Base-by-base conservation (phyloP, 2,888 invertebrate genomes). In the Glaucopsyche alexis region DNA sequence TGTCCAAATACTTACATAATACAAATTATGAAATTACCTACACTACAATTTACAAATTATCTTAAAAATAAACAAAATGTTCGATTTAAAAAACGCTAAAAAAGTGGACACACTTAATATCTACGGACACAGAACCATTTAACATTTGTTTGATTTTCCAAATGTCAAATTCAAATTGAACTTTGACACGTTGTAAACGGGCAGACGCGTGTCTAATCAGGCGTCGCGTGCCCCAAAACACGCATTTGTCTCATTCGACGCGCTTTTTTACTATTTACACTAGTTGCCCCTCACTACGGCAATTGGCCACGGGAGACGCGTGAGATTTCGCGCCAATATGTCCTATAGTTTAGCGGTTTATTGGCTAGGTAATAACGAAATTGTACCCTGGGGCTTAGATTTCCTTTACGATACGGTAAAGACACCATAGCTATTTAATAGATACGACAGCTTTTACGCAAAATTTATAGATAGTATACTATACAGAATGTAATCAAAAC, bases 201-300 rank as follows among this genome's bases (percentile, higher is more conserved):
- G 77, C 82, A 79, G 77, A 78, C 69, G 83, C 87, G 84, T 83
- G 82, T 77, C 86, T 74, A 85, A 90, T 87, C 80, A 78, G 75
- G 74, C 80, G 90, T 86, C 91, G 89, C 90, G 91, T 91, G 91
- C 86, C 87, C 87, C 87, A 87, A 89, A 92, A 90, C 90, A 91
- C 81, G 85, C 89, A 90, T 93, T 92, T 89, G 87, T 92, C 89
- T 90, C 84, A 90, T 92, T 91, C 85, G 92, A 84, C 80, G 80
- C 89, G 90, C 89, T 90, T 89, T 90, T 88, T 89, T 84, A 82
- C 80, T 89, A 85, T 91, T 91, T 89, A 86, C 88, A 85, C 84
- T 82, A 80, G 78, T 76, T 82, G 80, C 80, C 77, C 75, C 78
- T 83, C 85, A 87, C 89, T 85, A 79, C 80, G 79, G 77, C 80